Base-by-base conservation (phyloP, 2,888 invertebrate genomes). In the Ormyrus rosae region DNA sequence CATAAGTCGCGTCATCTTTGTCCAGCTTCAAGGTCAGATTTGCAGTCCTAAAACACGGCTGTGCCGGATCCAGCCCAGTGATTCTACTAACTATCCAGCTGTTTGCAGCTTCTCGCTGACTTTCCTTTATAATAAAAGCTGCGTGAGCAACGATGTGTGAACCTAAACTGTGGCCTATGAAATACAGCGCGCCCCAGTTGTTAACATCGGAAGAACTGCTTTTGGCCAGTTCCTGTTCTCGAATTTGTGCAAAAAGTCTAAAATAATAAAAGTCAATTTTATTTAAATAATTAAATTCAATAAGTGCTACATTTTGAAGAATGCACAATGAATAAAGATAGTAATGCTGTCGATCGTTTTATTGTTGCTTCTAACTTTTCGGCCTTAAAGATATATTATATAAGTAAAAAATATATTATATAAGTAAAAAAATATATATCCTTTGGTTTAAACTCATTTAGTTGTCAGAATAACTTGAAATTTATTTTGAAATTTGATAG, bases 111-210 rank as follows among this genome's bases (percentile, higher is more conserved):
- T 67, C 77, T 0, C 65, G 83, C 6, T 80, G 78, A 2, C 92
- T 91, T 81, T 90, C 91, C 6, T 92, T 92, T 2, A 93, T 84
- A 67, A 92, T 91, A 80, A 91, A 91, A 0, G 93, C 93, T 1
- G 92, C 92, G 80, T 92, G 93, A 0, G 93, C 93, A 34, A 92
- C 92, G 71, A 94, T 94, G 78, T 94, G 94, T 10, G 94, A 93
- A 1, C 94, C 94, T 7, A 94, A 89, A 85, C 94, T 94, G 87
- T 94, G 94, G 0, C 94, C 94, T 0, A 94, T 90, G 79, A 94
- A 92, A 85, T 94, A 92, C 82, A 94, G 74, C 0, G 82, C 11
- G 0, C 89, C 89, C 87, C 87, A 87, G 13, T 75, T 74, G 13
- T 60, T 75, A 9, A 53, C 48, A 13, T 81, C 6, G 0, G 84